Evolutionary conservation across 2,797 vertebrate genomes (phyloP).

Genomic region (Peromyscus attwateri): DNA sequence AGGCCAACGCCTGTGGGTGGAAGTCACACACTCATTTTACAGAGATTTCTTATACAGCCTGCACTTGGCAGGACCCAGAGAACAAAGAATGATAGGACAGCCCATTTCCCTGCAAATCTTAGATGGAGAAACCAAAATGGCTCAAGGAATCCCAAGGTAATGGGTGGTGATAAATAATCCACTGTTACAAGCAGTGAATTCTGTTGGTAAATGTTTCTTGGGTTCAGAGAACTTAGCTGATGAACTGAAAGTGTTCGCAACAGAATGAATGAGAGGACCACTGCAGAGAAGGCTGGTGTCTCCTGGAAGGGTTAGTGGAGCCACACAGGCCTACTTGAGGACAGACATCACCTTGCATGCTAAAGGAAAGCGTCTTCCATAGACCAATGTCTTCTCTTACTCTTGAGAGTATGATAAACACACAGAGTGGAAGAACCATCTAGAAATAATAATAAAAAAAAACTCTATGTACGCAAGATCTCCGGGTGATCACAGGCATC

Average conservation of each 20-base stretch:
- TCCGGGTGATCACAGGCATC: not conserved
- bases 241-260: not conserved
- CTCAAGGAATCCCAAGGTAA: not conserved
- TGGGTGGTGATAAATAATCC: not conserved
- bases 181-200: not conserved
- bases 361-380: not conserved
- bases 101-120: not conserved
- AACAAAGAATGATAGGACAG: not conserved
- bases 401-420: not conserved
- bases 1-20: not conserved
- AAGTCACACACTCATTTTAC: not conserved
- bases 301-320: not conserved
- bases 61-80: not conserved
- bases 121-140: not conserved
- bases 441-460: not conserved
- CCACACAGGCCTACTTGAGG: fast-evolving
- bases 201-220: not conserved
- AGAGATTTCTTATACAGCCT: not conserved
- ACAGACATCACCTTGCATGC: fast-evolving
- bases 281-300: fast-evolving
- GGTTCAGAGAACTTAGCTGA: constrained; percentile 13
- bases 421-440: not conserved
- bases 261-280: not conserved
- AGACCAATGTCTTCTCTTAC: not conserved
- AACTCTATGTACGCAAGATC: not conserved